A percentile compares a stretch with the other conserved stretches of the same genome.
These are phyloP conservation scores for Dermolepida albohirtum DNA, from an alignment of 2,888 invertebrate species.

Conservation along the genomic window DNA sequence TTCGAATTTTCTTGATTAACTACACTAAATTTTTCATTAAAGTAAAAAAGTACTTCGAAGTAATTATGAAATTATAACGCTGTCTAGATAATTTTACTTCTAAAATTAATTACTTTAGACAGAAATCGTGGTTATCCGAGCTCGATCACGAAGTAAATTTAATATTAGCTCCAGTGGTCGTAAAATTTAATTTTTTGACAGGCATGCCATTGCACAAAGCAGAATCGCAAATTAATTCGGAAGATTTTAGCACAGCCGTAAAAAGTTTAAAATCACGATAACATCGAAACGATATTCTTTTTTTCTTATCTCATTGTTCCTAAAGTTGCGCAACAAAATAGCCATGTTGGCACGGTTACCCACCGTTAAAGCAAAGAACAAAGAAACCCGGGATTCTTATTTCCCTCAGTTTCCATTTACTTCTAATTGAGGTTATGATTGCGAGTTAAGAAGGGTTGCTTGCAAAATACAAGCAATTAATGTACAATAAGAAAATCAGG, in stretches of 20 bases:
- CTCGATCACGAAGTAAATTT: slow-evolving; percentile 25
- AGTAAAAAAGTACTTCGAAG: slow-evolving; percentile 4
- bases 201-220: slow-evolving; percentile 15
- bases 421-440: slow-evolving; percentile 42
- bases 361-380: slow-evolving; percentile 35
- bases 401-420: slow-evolving; percentile 38
- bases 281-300: slow-evolving; percentile 32
- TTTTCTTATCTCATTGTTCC: slow-evolving; percentile 36
- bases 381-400: slow-evolving; percentile 28
- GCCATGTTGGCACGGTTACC: slow-evolving; percentile 30
- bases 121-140: slow-evolving; percentile 15
- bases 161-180: slow-evolving; percentile 21
- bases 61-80: slow-evolving; percentile 18
- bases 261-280: slow-evolving; percentile 29
- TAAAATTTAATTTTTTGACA: slow-evolving; percentile 31
- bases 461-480: slow-evolving; percentile 38
- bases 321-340: slow-evolving; percentile 25
- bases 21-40: not conserved
- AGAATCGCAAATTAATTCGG: slow-evolving; percentile 20
- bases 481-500: slow-evolving; percentile 34
- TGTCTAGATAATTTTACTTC: slow-evolving; percentile 18
- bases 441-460: slow-evolving; percentile 39
- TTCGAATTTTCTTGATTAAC: too few species aligned
- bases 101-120: slow-evolving; percentile 23
- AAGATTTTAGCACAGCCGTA: slow-evolving; percentile 18